Evolutionary conservation across 2,797 vertebrate species (phyloP).

Genomic region (Myripristis jacobus): DNA sequence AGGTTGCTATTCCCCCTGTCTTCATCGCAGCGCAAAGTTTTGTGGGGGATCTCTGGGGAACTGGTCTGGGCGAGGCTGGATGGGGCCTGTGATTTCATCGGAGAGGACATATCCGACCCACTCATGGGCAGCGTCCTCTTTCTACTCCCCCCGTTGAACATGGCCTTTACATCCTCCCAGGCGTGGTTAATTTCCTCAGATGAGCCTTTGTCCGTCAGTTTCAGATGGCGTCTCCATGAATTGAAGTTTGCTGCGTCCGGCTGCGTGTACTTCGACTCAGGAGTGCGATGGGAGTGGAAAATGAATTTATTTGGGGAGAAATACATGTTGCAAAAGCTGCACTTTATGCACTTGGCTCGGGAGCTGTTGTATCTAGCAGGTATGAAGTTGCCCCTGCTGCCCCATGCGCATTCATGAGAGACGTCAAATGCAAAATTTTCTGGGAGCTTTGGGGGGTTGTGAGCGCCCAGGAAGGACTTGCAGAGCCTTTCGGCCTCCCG

Average conservation of each 20-base stretch:
- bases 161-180: slow-evolving; percentile 98
- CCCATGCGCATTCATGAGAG: slow-evolving; percentile 91
- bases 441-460: slow-evolving; percentile 89
- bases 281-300: slow-evolving; percentile 91
- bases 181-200: slow-evolving; percentile 90
- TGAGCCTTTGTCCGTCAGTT: slow-evolving; percentile 87
- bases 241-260: slow-evolving; percentile 94
- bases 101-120: slow-evolving; percentile 75
- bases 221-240: slow-evolving; percentile 92
- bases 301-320: slow-evolving; percentile 95
- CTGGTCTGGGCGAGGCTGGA: slow-evolving; percentile 68
- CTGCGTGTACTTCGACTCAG: slow-evolving; percentile 92
- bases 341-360: slow-evolving; percentile 93
- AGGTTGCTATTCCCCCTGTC: slow-evolving; percentile 72
- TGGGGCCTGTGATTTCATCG: slow-evolving; percentile 76
- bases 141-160: slow-evolving; percentile 96
- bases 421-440: slow-evolving; percentile 94
- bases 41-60: slow-evolving; percentile 81
- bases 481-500: slow-evolving; percentile 92
- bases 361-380: slow-evolving; percentile 93
- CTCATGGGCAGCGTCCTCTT: slow-evolving; percentile 92
- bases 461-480: slow-evolving; percentile 92
- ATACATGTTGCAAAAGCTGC: slow-evolving; percentile 92
- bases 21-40: slow-evolving; percentile 81
- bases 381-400: slow-evolving; percentile 91